These are phyloP conservation scores for Nyctalus aviator DNA, from an alignment of 2,797 vertebrate genomes.

Conservation along the genomic window DNA sequence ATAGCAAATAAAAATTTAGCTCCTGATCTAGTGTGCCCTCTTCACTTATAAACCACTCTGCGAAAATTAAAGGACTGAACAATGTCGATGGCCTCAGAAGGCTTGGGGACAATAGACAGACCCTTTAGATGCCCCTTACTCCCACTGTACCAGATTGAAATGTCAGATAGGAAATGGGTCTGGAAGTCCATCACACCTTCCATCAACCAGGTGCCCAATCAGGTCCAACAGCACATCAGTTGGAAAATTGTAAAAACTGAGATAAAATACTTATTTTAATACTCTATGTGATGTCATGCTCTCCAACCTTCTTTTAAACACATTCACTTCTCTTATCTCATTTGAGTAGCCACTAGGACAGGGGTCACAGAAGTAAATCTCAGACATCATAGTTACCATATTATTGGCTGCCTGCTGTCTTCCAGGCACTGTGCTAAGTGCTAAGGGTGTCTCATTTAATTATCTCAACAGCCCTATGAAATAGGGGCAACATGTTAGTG, in stretches of 20 bases:
- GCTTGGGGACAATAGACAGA: not conserved
- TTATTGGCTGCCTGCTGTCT: not conserved
- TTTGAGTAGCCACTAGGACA: not conserved
- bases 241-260: conserved; percentile 48
- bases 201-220: not conserved
- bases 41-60: not conserved
- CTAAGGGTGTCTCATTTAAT: not conserved
- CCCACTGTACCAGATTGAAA: not conserved
- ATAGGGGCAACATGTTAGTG: not conserved
- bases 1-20: conserved; percentile 4
- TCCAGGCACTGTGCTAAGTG: not conserved
- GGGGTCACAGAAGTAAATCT: not conserved
- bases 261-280: conserved; percentile 1
- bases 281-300: not conserved
- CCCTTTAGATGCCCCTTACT: not conserved
- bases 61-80: not conserved
- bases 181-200: not conserved
- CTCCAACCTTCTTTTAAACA: not conserved
- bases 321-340: not conserved
- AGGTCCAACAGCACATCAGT: not conserved
- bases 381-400: not conserved
- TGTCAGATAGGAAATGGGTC: not conserved
- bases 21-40: not conserved
- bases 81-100: not conserved
- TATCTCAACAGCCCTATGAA: not conserved